Evolutionary conservation across 2,797 vertebrate species (phyloP).

Genomic region (Chelmon rostratus): DNA sequence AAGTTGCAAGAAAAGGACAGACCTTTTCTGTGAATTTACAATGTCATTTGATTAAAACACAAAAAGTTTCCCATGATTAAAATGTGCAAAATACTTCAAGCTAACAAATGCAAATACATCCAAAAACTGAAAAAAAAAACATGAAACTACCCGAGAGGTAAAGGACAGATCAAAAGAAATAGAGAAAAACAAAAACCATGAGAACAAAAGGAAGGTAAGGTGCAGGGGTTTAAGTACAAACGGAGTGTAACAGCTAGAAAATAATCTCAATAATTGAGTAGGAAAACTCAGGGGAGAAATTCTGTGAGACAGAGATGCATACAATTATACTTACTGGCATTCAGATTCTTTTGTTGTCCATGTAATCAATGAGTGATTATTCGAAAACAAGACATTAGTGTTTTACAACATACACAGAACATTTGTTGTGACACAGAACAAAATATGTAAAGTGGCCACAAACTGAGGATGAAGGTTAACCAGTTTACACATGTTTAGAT

Average conservation of each 20-base stretch:
- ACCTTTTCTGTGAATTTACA: slow-evolving; percentile 66
- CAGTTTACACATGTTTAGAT: background rate
- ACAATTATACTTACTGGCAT: slow-evolving; percentile 87
- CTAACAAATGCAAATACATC: slow-evolving; percentile 64
- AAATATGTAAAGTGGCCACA: slow-evolving; percentile 57
- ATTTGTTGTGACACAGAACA: slow-evolving; percentile 83
- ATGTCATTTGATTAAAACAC: slow-evolving; percentile 57
- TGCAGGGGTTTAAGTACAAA: slow-evolving; percentile 73
- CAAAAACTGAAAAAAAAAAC: slow-evolving; percentile 60
- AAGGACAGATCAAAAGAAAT: slow-evolving; percentile 56
- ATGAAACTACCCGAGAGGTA: slow-evolving; percentile 63
- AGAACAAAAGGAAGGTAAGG: slow-evolving; percentile 71
- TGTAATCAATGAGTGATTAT: slow-evolving; percentile 89
- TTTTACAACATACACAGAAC: slow-evolving; percentile 87
- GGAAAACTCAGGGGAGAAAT: slow-evolving; percentile 72
- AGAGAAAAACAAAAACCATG: slow-evolving; percentile 61
- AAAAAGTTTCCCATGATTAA: slow-evolving; percentile 58
- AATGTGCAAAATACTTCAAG: slow-evolving; percentile 61
- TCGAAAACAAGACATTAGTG: slow-evolving; percentile 92
- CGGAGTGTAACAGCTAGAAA: slow-evolving; percentile 64
- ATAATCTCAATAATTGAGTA: slow-evolving; percentile 59
- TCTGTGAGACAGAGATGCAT: slow-evolving; percentile 81
- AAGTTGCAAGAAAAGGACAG: slow-evolving; percentile 68
- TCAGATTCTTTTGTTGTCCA: slow-evolving; percentile 88
- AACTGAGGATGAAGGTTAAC: background rate